Evolutionary conservation across 2,888 invertebrate species (phyloP).

Genomic region (Erannis defoliaria): DNA sequence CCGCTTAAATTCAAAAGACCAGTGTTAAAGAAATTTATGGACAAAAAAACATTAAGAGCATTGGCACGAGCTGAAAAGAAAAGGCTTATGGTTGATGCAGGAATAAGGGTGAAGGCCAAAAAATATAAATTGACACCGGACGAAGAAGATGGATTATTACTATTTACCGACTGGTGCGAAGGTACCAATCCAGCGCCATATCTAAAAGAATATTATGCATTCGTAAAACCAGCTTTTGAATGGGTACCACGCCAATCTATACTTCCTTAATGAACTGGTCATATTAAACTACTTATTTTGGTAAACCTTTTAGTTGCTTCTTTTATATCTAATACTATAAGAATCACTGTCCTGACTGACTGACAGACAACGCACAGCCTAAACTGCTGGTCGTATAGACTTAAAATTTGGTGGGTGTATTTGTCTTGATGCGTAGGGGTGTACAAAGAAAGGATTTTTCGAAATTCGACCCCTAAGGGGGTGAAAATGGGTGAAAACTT

Average conservation of each 20-base stretch:
- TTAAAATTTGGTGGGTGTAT: too few species aligned
- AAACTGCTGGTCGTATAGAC: too few species aligned
- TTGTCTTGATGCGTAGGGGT: too few species aligned
- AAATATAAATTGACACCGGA: constrained; percentile 69
- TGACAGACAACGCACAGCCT: too few species aligned
- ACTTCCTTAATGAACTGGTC: neutral
- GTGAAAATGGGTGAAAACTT: too few species aligned
- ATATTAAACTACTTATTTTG: constrained; percentile 2
- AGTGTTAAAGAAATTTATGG: constrained; percentile 66
- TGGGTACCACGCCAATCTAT: constrained; percentile 55
- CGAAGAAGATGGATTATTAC: constrained; percentile 68
- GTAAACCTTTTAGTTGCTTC: neutral
- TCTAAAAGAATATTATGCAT: constrained; percentile 69
- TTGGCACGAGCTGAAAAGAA: constrained; percentile 61
- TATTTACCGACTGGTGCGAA: constrained; percentile 81
- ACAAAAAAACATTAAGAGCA: constrained; percentile 67
- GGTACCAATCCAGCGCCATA: constrained; percentile 72
- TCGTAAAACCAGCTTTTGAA: constrained; percentile 69
- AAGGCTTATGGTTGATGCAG: constrained; percentile 53
- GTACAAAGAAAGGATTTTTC: too few species aligned
- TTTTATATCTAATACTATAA: too few species aligned
- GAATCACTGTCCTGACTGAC: too few species aligned
- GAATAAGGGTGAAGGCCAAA: constrained; percentile 54
- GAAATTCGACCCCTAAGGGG: too few species aligned
- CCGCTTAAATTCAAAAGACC: constrained; percentile 68